Evolutionary conservation across 2,888 invertebrate genomes (phyloP).

Genomic region (Imbricaverruca yamaguchii): DNA sequence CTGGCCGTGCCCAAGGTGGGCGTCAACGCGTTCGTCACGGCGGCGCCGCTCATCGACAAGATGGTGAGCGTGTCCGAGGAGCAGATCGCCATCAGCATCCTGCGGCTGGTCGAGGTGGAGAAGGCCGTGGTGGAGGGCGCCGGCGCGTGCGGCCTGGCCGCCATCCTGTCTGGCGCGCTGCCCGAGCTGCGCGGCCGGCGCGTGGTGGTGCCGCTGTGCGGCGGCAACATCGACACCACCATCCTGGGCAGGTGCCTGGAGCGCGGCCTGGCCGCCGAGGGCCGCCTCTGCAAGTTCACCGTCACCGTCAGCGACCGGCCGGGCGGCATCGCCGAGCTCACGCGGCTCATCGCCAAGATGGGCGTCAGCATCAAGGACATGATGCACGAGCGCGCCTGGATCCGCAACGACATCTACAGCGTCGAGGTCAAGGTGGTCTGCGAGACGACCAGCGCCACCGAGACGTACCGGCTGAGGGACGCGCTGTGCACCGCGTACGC

Average conservation of each 20-base stretch:
- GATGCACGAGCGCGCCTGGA: constrained; percentile 91
- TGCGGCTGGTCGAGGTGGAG: constrained; percentile 69
- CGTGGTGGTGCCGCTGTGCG: constrained; percentile 73
- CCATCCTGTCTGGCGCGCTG: constrained; percentile 68
- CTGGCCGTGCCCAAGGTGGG: constrained; percentile 81
- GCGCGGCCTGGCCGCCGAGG: constrained; percentile 78
- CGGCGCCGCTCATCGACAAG: constrained; percentile 63
- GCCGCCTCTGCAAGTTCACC: constrained; percentile 58
- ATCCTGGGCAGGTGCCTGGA: constrained; percentile 80
- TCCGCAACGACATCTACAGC: constrained; percentile 77
- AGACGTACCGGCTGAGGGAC: constrained; percentile 9
- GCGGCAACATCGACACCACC: constrained; percentile 88
- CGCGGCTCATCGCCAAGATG: constrained; percentile 61
- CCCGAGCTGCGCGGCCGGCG: constrained; percentile 75
- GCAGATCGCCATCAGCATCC: constrained; percentile 71
- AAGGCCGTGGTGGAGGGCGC: constrained; percentile 89
- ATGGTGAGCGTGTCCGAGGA: constrained; percentile 67
- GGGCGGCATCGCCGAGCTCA: constrained; percentile 78
- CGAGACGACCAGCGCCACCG: constrained; percentile 54
- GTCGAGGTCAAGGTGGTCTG: constrained; percentile 70
- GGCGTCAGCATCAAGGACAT: constrained; percentile 92
- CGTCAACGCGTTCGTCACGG: constrained; percentile 72
- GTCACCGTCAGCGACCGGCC: constrained; percentile 77
- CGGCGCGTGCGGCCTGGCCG: constrained; percentile 76
- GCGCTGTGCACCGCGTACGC: not conserved